These are phyloP conservation scores for Psilopogon haemacephalus DNA, from an alignment of 2,113 vertebrate genomes.

Conservation along the genomic window DNA sequence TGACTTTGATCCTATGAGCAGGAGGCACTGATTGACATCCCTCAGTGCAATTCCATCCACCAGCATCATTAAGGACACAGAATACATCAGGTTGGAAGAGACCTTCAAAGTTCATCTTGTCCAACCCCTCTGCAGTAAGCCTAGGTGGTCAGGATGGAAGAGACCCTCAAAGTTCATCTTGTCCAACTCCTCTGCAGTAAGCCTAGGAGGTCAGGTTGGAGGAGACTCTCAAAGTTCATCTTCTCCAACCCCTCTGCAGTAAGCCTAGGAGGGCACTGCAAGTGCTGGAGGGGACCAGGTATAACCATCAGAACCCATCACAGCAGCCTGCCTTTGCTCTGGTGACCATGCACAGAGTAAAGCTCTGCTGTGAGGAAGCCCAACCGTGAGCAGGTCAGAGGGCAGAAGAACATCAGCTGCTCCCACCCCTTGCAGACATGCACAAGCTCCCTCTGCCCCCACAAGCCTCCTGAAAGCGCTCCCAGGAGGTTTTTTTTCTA, in stretches of 20 bases:
- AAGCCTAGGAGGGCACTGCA: neutral
- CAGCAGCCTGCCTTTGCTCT: neutral
- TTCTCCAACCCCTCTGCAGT: too few relatives aligned
- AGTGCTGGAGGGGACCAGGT: too few relatives aligned
- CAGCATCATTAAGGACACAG: too few relatives aligned
- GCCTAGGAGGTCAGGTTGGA: too few relatives aligned
- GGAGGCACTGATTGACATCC: accelerated
- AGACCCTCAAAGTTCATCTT: too few relatives aligned
- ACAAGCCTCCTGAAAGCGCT: neutral
- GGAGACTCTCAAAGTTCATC: too few relatives aligned
- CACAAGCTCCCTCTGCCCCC: neutral
- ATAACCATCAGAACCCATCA: accelerated
- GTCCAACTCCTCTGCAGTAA: too few relatives aligned
- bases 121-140: too few relatives aligned
- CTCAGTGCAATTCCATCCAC: neutral
- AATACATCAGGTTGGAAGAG: too few relatives aligned
- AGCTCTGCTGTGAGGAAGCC: neutral
- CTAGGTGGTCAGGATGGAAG: too few relatives aligned
- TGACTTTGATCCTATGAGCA: neutral
- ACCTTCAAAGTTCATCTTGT: too few relatives aligned
- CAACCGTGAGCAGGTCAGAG: accelerated
- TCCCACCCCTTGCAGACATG: accelerated
- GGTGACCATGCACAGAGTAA: neutral
- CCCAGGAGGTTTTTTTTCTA: neutral
- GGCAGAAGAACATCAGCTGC: neutral